Percentiles rank a stretch among this genome's conserved stretches.
These are phyloP conservation scores for Saccopteryx bilineata DNA, from an alignment of 2,113 vertebrate species.

Conservation along the genomic window DNA sequence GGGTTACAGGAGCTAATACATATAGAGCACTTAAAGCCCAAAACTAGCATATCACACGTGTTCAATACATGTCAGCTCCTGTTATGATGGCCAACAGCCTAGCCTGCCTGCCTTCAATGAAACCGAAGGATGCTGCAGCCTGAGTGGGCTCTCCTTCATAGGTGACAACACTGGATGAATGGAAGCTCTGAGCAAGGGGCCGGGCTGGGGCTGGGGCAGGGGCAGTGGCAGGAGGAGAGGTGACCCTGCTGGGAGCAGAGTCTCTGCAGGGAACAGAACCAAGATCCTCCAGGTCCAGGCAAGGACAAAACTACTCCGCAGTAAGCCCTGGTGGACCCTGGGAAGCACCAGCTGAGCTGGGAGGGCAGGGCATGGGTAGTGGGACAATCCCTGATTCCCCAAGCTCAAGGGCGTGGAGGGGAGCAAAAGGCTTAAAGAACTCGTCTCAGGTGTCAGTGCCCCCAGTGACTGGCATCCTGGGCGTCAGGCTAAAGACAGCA, in stretches of 20 bases:
- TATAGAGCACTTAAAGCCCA: not conserved
- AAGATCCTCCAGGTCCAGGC: not conserved
- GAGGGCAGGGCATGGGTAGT: accelerated
- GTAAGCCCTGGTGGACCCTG: accelerated
- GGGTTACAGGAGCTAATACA: not conserved
- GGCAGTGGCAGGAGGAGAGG: not conserved
- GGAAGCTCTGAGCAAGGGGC: not conserved
- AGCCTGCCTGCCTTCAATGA: not conserved
- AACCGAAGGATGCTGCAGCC: not conserved
- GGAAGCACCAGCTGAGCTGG: not conserved
- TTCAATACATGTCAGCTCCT: no score
- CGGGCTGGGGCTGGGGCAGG: not conserved
- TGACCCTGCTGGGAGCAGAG: not conserved
- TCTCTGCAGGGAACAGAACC: not conserved
- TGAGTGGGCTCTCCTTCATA: not conserved
- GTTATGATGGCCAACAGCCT: not conserved
- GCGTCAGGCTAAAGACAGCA: not conserved
- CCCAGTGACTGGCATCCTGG: no score
- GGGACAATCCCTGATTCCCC: not conserved
- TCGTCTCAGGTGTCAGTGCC: not conserved
- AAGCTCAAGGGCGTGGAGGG: not conserved
- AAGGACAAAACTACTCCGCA: not conserved
- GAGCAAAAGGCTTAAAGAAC: not conserved
- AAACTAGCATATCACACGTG: not conserved
- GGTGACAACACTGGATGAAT: not conserved